Percentiles rank a stretch among this genome's conserved stretches.
These are phyloP conservation scores for Brachionus plicatilis DNA, from an alignment of 1,140 invertebrate species.

Conservation along the genomic window DNA sequence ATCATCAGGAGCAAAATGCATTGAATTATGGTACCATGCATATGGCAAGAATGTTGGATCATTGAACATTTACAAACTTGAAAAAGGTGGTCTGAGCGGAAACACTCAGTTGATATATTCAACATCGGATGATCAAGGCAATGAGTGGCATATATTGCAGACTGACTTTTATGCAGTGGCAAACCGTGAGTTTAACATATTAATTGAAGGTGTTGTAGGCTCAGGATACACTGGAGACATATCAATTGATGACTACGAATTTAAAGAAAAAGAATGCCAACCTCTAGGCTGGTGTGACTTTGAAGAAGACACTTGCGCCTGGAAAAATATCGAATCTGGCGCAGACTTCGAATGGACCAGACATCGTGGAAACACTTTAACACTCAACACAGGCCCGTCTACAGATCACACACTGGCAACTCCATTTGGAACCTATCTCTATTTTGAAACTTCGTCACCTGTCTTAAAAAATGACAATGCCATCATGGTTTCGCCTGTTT, in stretches of 20 bases:
- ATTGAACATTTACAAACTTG: constrained; percentile 44
- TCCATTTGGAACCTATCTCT: constrained; percentile 43
- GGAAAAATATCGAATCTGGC: constrained; percentile 38
- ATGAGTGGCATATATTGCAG: constrained; percentile 46
- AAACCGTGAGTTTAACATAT: constrained; percentile 16
- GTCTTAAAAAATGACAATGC: constrained; percentile 2
- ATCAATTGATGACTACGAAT: constrained; percentile 48
- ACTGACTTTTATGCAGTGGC: constrained; percentile 40
- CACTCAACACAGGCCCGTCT: constrained; percentile 41
- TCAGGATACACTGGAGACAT: constrained; percentile 46
- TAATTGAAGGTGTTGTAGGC: constrained; percentile 41
- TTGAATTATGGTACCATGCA: constrained; percentile 69
- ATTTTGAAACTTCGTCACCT: constrained; percentile 41
- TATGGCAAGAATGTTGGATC: constrained; percentile 58
- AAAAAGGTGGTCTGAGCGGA: constrained; percentile 41
- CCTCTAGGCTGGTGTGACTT: constrained; percentile 43
- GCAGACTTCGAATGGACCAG: constrained; percentile 42
- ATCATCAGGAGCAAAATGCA: not conserved
- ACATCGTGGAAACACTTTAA: constrained; percentile 8
- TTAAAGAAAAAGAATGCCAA: constrained; percentile 41
- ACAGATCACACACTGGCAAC: constrained; percentile 45
- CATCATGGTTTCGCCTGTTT: constrained; percentile 34
- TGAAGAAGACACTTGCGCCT: constrained; percentile 46
- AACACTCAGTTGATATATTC: constrained; percentile 43
- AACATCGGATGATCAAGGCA: constrained; percentile 44